Percentiles rank a stretch among this genome's conserved stretches.
Evolutionary conservation across 2,797 vertebrate species (phyloP).

Genomic region (Poecile montanus): DNA sequence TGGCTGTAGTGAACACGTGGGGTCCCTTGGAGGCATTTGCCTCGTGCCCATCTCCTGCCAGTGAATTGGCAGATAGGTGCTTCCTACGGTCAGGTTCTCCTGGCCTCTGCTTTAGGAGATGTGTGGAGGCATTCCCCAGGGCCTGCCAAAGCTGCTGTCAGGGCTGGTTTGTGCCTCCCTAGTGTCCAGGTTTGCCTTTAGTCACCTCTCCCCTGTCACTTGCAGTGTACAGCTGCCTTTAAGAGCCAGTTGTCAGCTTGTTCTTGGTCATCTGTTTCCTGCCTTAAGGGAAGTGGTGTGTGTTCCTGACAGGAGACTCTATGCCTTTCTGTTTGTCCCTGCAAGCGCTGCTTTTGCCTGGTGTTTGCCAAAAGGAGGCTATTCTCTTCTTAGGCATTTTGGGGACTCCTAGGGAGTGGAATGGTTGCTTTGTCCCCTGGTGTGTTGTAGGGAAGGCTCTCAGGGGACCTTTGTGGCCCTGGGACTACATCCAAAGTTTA

Average conservation of each 20-base stretch:
- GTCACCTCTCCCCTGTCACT: background rate
- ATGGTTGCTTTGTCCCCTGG: background rate
- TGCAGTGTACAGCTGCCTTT: background rate
- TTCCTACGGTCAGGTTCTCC: background rate
- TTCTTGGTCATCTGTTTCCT: background rate
- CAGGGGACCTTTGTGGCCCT: background rate
- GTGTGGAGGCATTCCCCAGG: background rate
- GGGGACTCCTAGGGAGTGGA: background rate
- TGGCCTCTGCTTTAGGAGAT: background rate
- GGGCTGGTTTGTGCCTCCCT: background rate
- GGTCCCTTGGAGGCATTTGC: background rate
- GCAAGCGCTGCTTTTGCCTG: background rate
- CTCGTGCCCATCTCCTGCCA: background rate
- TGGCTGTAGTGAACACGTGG: background rate
- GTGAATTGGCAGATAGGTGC: background rate
- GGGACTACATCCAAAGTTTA: slow-evolving; percentile 22
- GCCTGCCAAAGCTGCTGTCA: background rate
- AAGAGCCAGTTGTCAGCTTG: background rate
- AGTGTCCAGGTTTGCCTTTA: background rate
- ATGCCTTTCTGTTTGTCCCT: background rate
- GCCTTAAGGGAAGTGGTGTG: background rate
- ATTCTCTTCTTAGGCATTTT: background rate
- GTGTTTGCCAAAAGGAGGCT: background rate
- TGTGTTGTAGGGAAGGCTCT: background rate
- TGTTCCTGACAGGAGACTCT: slow-evolving; percentile 17